Percentiles rank a stretch among this genome's conserved stretches.
Conservation (phyloP, 2,888 invertebrate genomes). For the Aproaerema taeniolella region DNA sequence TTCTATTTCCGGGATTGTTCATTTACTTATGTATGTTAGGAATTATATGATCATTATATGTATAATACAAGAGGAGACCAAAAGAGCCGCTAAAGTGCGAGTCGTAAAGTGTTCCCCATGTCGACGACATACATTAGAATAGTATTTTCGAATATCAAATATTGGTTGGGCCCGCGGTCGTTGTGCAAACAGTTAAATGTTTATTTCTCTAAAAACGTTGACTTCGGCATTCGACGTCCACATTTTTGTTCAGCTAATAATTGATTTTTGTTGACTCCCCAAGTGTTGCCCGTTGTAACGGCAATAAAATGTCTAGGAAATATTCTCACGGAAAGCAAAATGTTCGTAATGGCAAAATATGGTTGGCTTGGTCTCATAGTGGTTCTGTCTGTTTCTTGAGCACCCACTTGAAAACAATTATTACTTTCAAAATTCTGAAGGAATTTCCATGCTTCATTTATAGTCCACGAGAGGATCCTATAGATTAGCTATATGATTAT, state of each 20-base stretch:
- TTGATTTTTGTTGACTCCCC: constrained; percentile 67
- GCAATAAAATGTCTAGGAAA: constrained; percentile 42
- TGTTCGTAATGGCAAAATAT: too few relatives aligned
- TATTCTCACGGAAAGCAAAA: constrained; percentile 58
- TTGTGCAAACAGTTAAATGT: constrained; percentile 68
- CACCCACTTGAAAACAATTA: too few relatives aligned
- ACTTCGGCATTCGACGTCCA: constrained; percentile 65
- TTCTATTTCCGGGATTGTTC: too few relatives aligned
- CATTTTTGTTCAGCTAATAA: constrained; percentile 71
- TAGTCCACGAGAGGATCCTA: too few relatives aligned
- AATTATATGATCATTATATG: too few relatives aligned
- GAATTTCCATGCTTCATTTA: too few relatives aligned
- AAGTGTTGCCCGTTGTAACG: constrained; percentile 57
- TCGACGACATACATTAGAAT: constrained; percentile 71
- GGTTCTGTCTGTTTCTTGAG: too few relatives aligned
- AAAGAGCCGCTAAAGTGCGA: constrained; percentile 69
- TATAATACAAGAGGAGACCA: constrained; percentile 48
- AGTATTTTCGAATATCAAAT: constrained; percentile 76
- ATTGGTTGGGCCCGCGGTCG: constrained; percentile 72
- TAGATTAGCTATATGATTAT: too few relatives aligned
- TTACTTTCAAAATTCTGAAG: too few relatives aligned
- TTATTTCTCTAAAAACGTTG: constrained; percentile 72
- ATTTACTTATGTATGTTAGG: too few relatives aligned
- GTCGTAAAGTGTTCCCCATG: constrained; percentile 50
- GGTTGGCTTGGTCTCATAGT: too few relatives aligned